phyloP scores from a whole-genome alignment of 2,888 invertebrate genomes.

The Pilophorus perplexus region DNA sequence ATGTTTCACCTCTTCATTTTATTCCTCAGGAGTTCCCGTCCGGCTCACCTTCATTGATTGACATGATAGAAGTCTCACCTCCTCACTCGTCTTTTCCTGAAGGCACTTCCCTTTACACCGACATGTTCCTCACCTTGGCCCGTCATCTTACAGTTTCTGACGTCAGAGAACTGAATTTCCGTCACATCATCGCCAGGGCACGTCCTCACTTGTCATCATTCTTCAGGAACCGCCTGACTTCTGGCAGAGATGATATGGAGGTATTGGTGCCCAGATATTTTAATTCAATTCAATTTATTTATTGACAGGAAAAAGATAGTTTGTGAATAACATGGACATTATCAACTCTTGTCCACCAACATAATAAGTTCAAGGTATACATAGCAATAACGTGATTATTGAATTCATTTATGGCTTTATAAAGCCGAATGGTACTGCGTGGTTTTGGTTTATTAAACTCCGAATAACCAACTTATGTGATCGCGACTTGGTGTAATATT shows the following conservation, averaged over 20 bases:
- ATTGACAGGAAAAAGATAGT: no score
- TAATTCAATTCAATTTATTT: neutral
- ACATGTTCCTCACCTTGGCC: slow-evolving; percentile 34
- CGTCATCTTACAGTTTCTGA: slow-evolving; percentile 23
- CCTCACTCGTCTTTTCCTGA: slow-evolving; percentile 10
- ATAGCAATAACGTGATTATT: no score
- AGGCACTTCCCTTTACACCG: slow-evolving; percentile 24
- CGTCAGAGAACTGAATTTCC: slow-evolving; percentile 31
- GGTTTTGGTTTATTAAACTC: no score
- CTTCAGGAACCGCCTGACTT: slow-evolving; percentile 23
- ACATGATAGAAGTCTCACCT: slow-evolving; percentile 7
- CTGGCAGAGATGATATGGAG: slow-evolving; percentile 17
- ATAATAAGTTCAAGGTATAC: no score
- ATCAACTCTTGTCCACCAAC: no score
- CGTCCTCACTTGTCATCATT: slow-evolving; percentile 26
- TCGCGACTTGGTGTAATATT: no score
- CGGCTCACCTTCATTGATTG: neutral
- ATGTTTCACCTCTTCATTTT: neutral
- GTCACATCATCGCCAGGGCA: slow-evolving; percentile 15
- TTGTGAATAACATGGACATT: neutral
- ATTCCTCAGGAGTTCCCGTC: slow-evolving; percentile 20
- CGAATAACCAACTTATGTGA: no score
- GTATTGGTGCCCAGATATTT: no score
- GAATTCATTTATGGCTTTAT: no score
- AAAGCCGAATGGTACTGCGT: no score